A percentile compares a stretch with the other conserved stretches of the same genome.
These are phyloP conservation scores for Cathartes aura DNA, from an alignment of 2,113 vertebrate genomes.

Conservation along the genomic window DNA sequence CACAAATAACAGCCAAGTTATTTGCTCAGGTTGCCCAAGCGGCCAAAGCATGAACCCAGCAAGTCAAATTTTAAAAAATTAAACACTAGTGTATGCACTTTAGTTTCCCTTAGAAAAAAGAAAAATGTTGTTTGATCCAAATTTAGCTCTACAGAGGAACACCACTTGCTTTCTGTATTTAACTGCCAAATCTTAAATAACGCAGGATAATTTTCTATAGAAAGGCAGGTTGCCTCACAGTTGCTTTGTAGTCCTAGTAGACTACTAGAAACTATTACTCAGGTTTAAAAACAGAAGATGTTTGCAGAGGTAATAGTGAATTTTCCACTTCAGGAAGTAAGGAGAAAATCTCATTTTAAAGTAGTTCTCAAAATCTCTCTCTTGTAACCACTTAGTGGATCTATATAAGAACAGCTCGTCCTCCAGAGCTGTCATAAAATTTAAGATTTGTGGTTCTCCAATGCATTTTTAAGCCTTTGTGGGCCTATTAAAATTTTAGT, in stretches of 20 bases:
- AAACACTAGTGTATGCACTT: not conserved
- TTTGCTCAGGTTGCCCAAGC: not conserved
- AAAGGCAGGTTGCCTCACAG: not conserved
- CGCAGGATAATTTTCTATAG: not conserved
- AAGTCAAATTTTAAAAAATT: not conserved
- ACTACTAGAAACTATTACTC: not conserved
- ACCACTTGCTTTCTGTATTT: not conserved
- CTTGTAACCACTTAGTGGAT: not conserved
- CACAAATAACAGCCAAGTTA: not conserved
- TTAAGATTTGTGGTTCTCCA: not conserved
- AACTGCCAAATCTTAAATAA: not conserved
- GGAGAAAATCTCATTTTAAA: conserved; percentile 5
- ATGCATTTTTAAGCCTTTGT: not conserved
- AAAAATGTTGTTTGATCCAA: not conserved
- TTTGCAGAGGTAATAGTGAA: not conserved
- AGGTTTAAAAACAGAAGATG: not conserved
- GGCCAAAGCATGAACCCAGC: not conserved
- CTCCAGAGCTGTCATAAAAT: not conserved
- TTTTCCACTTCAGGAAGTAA: not conserved
- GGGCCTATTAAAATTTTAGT: not conserved
- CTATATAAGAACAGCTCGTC: not conserved
- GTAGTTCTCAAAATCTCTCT: conserved; percentile 7
- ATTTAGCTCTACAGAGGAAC: not conserved
- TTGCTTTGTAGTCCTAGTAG: not conserved
- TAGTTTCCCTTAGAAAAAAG: not conserved